A percentile compares a stretch with the other conserved stretches of the same genome.
Evolutionary conservation across 2,113 vertebrate species (phyloP).

Genomic region (Scomber colias): DNA sequence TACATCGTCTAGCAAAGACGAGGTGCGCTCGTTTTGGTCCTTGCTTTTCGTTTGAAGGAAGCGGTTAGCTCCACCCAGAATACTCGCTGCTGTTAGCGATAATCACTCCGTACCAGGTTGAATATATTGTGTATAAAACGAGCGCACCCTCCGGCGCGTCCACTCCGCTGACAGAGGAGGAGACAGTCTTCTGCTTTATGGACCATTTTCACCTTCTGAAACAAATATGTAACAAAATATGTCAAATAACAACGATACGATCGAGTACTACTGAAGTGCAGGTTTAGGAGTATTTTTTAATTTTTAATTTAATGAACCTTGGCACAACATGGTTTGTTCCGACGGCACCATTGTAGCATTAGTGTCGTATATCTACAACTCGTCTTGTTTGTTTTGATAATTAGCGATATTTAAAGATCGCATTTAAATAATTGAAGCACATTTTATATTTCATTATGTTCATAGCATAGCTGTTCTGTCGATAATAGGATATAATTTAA

Average conservation of each 20-base stretch:
- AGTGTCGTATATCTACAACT: neutral
- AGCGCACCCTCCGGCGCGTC: conserved; percentile 12
- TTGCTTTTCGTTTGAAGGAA: neutral
- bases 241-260: accelerated
- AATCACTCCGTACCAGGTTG: conserved; percentile 16
- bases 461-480: accelerated
- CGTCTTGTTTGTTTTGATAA: accelerated
- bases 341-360: conserved; percentile 53
- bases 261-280: accelerated
- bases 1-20: conserved; percentile 37
- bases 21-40: conserved; percentile 19
- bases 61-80: neutral
- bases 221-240: accelerated
- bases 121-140: accelerated
- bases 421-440: accelerated
- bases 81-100: accelerated
- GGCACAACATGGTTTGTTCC: conserved; percentile 54
- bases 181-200: neutral
- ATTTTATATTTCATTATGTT: neutral
- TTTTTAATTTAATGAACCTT: neutral
- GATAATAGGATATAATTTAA: accelerated
- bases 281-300: accelerated
- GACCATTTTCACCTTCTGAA: accelerated
- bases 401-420: neutral
- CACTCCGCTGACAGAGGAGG: conserved; percentile 12